Evolutionary conservation across 1,140 invertebrate genomes (phyloP).

Genomic region (Dicyema japonicum): DNA sequence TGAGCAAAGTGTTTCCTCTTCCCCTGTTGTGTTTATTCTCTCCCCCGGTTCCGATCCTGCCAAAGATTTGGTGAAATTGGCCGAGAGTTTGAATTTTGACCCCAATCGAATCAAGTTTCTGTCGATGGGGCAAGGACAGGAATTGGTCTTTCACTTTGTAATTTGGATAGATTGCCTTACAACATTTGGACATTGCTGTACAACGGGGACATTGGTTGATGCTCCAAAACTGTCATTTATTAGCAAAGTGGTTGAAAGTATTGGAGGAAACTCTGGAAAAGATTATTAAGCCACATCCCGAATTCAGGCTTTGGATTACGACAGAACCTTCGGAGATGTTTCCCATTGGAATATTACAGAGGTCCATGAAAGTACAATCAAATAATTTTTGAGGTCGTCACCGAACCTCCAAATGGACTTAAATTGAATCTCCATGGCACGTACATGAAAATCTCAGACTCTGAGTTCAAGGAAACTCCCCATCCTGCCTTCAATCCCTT

Average conservation of each 20-base stretch:
- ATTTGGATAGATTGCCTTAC: conserved; percentile 28
- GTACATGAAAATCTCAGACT: conserved; percentile 40
- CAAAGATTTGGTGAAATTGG: conserved; percentile 48
- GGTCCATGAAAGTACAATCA: conserved; percentile 39
- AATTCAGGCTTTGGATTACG: conserved; percentile 61
- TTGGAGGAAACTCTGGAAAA: conserved; percentile 46
- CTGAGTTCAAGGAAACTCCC: conserved; percentile 32
- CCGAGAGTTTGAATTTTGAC: conserved; percentile 33
- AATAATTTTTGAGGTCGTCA: conserved; percentile 45
- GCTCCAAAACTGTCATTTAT: conserved; percentile 53
- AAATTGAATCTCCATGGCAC: conserved; percentile 56
- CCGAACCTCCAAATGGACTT: conserved; percentile 50
- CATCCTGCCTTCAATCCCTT: conserved; percentile 39
- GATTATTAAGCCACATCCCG: conserved; percentile 38
- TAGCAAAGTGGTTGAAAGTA: conserved; percentile 38
- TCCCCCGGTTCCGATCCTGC: conserved; percentile 55
- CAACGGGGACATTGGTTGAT: conserved; percentile 49
- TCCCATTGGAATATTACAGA: conserved; percentile 51
- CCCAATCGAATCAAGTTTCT: conserved; percentile 40
- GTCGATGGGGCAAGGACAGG: conserved; percentile 55
- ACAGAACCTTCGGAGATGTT: conserved; percentile 47
- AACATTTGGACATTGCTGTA: conserved; percentile 34
- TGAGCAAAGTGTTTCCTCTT: conserved; percentile 38
- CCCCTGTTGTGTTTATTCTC: conserved; percentile 49
- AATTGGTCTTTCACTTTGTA: conserved; percentile 24